phyloP scores from a whole-genome alignment of 1,140 invertebrate species.

The Leptinotarsa undecemlineata region DNA sequence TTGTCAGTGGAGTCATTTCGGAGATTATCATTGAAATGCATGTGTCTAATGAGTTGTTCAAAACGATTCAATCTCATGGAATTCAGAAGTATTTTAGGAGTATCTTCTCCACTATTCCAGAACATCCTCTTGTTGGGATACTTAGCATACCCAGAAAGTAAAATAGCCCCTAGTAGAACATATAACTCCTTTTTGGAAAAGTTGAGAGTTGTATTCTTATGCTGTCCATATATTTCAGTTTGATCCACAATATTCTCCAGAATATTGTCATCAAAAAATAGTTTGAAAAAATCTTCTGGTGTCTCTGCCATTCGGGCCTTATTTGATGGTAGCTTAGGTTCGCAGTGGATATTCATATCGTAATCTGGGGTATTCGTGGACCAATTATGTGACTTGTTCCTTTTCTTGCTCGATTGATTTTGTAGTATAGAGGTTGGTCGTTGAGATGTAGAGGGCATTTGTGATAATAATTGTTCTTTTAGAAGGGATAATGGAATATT shows the following conservation, averaged over 20 bases:
- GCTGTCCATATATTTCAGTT: slow-evolving; percentile 30
- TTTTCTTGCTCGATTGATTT: not conserved
- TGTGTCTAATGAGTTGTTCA: slow-evolving; percentile 35
- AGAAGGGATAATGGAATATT: slow-evolving; percentile 21
- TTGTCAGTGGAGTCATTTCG: slow-evolving; percentile 19
- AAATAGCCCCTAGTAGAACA: slow-evolving; percentile 33
- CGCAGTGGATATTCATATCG: slow-evolving; percentile 9
- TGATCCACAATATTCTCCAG: slow-evolving; percentile 17
- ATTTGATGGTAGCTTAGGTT: slow-evolving; percentile 11
- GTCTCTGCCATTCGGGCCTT: slow-evolving; percentile 20
- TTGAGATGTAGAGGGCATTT: not conserved
- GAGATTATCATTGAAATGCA: slow-evolving; percentile 36
- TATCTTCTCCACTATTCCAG: slow-evolving; percentile 34
- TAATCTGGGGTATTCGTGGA: slow-evolving; percentile 3
- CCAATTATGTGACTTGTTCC: slow-evolving; percentile 19
- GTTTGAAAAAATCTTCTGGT: slow-evolving; percentile 30
- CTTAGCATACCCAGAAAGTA: slow-evolving; percentile 39
- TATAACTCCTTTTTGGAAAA: slow-evolving; percentile 31
- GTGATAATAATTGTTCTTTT: slow-evolving; percentile 14
- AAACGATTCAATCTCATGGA: slow-evolving; percentile 36
- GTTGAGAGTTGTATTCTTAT: slow-evolving; percentile 28
- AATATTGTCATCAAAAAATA: slow-evolving; percentile 32
- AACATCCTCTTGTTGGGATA: slow-evolving; percentile 38
- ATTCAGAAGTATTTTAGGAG: slow-evolving; percentile 36
- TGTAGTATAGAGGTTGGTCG: not conserved